These are phyloP conservation scores for Rugalucina vietnamica DNA, from an alignment of 2,888 invertebrate genomes.

Conservation along the genomic window DNA sequence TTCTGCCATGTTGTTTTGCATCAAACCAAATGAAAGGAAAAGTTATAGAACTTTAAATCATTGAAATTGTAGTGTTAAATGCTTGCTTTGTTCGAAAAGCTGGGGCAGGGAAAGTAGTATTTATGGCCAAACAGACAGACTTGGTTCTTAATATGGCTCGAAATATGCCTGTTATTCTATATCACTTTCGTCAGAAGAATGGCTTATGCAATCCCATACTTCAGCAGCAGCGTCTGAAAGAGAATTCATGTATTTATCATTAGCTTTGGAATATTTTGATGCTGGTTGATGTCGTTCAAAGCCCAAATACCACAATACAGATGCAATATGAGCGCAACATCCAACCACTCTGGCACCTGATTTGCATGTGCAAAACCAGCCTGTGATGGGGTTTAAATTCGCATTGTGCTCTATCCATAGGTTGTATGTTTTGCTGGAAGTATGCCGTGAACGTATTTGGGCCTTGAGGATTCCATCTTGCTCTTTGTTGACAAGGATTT, in stretches of 20 bases:
- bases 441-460: constrained; percentile 5
- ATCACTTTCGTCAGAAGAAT: not conserved
- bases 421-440: not conserved
- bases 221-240: constrained; percentile 2
- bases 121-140: not conserved
- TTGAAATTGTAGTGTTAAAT: not conserved
- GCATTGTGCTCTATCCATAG: not conserved
- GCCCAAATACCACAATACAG: constrained; percentile 38
- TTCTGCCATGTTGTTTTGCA: not conserved
- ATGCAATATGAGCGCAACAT: constrained; percentile 39
- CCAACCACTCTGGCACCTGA: constrained; percentile 50
- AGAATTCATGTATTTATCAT: not conserved
- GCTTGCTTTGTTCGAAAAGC: not conserved
- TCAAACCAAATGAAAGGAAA: not conserved
- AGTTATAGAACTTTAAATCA: not conserved
- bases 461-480: not conserved
- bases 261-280: not conserved
- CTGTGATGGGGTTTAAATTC: not conserved
- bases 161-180: not conserved
- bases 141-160: not conserved
- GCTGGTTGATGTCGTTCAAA: constrained; percentile 4
- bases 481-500: not conserved
- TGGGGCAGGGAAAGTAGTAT: not conserved
- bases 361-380: constrained; percentile 43
- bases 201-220: not conserved